phyloP scores from a whole-genome alignment of 2,888 invertebrate genomes.

The Cerastoderma edule region DNA sequence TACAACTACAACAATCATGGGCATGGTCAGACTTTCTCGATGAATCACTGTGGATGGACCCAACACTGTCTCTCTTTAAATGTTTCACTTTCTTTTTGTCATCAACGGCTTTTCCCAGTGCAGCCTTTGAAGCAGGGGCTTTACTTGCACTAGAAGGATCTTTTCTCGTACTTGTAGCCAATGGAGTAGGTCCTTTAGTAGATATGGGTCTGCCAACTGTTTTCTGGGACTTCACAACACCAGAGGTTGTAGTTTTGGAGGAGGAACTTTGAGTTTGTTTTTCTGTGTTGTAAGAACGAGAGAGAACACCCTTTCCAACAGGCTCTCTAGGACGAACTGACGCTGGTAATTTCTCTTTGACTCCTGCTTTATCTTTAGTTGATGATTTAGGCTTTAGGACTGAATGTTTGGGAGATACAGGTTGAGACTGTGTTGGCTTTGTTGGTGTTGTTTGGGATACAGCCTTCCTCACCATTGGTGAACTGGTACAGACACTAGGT shows the following conservation, averaged over 20 bases:
- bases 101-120: background rate
- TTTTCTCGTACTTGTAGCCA: background rate
- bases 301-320: background rate
- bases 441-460: conserved; percentile 2
- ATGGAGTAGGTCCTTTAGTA: background rate
- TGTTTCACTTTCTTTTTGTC: conserved; percentile 23
- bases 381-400: background rate
- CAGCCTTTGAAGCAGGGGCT: background rate
- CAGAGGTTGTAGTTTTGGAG: conserved; percentile 7
- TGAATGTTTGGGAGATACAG: background rate
- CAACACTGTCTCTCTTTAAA: conserved; percentile 46
- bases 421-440: background rate
- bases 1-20: conserved; percentile 53
- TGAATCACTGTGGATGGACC: conserved; percentile 52
- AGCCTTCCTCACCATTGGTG: conserved; percentile 9
- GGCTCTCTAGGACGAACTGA: background rate
- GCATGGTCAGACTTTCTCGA: conserved; percentile 46
- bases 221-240: conserved; percentile 15
- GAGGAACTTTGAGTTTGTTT: background rate
- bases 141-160: background rate
- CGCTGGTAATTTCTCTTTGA: conserved; percentile 10
- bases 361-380: conserved; percentile 12
- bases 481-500: conserved; percentile 1
- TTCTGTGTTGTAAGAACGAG: conserved; percentile 8
- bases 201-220: conserved; percentile 11